Evolutionary conservation across 2,113 vertebrate species (phyloP).

Genomic region (Hypanus sabinus): DNA sequence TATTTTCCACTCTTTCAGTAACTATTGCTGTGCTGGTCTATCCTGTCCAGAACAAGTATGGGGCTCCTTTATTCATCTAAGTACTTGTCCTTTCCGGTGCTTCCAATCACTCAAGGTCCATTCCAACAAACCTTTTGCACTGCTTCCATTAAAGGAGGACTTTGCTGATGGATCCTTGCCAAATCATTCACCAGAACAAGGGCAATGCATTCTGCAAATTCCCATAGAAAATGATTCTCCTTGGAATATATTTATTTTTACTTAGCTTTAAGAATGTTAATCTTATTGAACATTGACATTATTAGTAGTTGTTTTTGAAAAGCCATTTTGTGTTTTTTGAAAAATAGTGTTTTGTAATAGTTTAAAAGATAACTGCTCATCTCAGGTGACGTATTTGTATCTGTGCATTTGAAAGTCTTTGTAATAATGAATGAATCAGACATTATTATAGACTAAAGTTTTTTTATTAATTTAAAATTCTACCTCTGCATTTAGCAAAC

Average conservation of each 20-base stretch:
- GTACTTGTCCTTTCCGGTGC: neutral
- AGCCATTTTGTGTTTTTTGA: neutral
- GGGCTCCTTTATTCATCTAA: neutral
- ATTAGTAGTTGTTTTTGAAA: neutral
- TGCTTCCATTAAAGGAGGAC: neutral
- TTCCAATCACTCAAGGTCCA: neutral
- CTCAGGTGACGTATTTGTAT: neutral
- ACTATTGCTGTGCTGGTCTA: neutral
- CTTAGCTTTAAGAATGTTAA: neutral
- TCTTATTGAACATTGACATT: neutral
- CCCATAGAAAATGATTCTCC: neutral
- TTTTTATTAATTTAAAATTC: neutral
- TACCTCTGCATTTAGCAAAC: neutral
- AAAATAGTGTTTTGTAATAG: neutral
- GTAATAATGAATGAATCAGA: conserved; percentile 22
- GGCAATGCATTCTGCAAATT: neutral
- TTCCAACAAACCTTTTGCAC: neutral
- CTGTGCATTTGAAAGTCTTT: neutral
- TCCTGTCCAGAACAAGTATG: neutral
- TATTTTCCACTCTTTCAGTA: conserved; percentile 28
- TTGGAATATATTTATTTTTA: neutral
- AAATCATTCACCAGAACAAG: neutral
- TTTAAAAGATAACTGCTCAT: neutral
- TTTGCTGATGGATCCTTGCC: neutral
- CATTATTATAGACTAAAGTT: neutral